Conservation (phyloP, 2,113 vertebrate species). For the Erinaceus europaeus region DNA sequence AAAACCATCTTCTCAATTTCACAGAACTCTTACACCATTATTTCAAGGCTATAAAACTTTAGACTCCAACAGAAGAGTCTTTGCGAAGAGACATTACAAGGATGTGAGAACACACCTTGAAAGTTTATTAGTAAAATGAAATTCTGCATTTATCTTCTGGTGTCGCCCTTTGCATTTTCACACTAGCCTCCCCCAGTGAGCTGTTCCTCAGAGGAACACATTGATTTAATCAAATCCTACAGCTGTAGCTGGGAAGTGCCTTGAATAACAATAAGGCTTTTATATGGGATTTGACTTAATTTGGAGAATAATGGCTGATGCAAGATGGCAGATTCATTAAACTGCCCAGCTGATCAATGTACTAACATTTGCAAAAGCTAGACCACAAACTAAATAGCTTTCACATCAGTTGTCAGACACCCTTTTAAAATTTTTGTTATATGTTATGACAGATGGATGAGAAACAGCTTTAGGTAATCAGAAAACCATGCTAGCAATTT, state of each 20-base stretch:
- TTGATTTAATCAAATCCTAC: slow-evolving; percentile 80
- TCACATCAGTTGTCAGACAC: slow-evolving; percentile 52
- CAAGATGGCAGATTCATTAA: slow-evolving; percentile 78
- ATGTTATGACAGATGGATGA: slow-evolving; percentile 24
- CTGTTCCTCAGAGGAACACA: slow-evolving; percentile 68
- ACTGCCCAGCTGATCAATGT: slow-evolving; percentile 66
- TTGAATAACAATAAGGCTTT: slow-evolving; percentile 79
- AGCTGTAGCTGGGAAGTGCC: slow-evolving; percentile 58
- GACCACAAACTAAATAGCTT: slow-evolving; percentile 46
- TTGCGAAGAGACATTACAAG: background rate
- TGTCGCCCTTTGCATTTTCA: slow-evolving; percentile 39
- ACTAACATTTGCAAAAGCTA: slow-evolving; percentile 55
- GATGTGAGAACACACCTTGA: background rate
- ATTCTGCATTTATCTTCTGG: background rate
- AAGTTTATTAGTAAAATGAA: slow-evolving; percentile 37
- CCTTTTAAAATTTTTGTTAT: slow-evolving; percentile 60
- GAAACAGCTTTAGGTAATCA: slow-evolving; percentile 52
- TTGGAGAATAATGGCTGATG: slow-evolving; percentile 74
- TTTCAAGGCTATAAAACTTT: background rate
- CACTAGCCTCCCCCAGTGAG: slow-evolving; percentile 64
- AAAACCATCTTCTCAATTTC: background rate
- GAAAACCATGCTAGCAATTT: slow-evolving; percentile 48
- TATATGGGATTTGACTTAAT: slow-evolving; percentile 74
- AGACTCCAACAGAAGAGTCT: background rate
- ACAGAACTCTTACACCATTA: background rate